phyloP scores from a whole-genome alignment of 2,113 vertebrate genomes.

The Halcyon senegalensis region DNA sequence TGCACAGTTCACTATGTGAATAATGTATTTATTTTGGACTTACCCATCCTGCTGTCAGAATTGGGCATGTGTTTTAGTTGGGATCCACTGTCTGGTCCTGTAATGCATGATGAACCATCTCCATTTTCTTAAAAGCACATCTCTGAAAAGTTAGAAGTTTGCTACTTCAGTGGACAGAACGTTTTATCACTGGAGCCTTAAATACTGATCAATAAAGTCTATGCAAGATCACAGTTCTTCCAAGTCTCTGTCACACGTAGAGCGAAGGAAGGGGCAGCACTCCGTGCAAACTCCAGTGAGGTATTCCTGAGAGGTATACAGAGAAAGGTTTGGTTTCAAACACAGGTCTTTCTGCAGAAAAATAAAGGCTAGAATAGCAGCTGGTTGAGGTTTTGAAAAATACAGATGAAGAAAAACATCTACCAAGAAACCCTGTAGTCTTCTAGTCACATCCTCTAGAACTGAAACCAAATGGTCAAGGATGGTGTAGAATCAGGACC shows the following conservation, averaged over 20 bases:
- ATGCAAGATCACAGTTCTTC: neutral
- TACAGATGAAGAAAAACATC: neutral
- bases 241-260: neutral
- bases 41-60: neutral
- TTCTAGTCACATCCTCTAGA: neutral
- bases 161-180: neutral
- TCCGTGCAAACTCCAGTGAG: neutral
- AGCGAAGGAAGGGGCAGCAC: neutral
- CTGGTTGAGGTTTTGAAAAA: neutral
- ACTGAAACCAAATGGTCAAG: neutral
- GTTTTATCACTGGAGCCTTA: neutral
- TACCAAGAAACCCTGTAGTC: neutral
- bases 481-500: neutral
- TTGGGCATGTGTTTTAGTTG: fast-evolving
- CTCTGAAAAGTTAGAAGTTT: neutral
- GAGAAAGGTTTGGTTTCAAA: neutral
- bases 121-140: neutral
- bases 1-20: neutral
- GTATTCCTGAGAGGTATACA: neutral
- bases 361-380: neutral
- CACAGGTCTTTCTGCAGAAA: neutral
- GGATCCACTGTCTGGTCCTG: neutral
- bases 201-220: neutral
- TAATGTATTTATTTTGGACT: neutral
- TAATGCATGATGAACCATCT: neutral